A percentile compares a stretch with the other conserved stretches of the same genome.
phyloP scores from a whole-genome alignment of 2,797 vertebrate genomes.

The Catharus ustulatus region DNA sequence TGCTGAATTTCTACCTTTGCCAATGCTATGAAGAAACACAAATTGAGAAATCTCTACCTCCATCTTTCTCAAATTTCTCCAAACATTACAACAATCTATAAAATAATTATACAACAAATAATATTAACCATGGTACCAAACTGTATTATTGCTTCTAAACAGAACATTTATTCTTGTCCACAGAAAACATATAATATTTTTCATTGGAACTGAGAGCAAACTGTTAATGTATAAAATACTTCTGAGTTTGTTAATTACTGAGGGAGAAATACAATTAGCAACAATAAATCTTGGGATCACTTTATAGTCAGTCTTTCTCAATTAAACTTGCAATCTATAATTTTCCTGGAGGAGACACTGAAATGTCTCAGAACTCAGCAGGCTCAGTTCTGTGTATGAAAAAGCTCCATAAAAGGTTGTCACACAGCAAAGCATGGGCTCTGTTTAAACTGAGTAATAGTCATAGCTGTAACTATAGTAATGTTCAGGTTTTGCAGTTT shows the following conservation, averaged over 20 bases:
- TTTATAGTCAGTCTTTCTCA: slow-evolving; percentile 45
- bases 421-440: not conserved
- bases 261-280: slow-evolving; percentile 33
- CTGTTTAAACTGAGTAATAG: not conserved
- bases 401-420: slow-evolving; percentile 22
- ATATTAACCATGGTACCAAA: not conserved
- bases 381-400: slow-evolving; percentile 11
- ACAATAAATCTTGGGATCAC: slow-evolving; percentile 41
- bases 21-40: not conserved
- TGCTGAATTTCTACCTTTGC: not conserved
- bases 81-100: not conserved
- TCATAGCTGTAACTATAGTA: not conserved
- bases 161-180: not conserved
- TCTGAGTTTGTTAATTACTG: slow-evolving; percentile 30
- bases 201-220: not conserved
- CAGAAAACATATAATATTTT: not conserved
- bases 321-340: slow-evolving; percentile 33
- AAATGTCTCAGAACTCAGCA: slow-evolving; percentile 29
- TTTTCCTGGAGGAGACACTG: slow-evolving; percentile 35
- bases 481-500: not conserved
- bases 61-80: not conserved
- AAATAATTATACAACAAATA: not conserved
- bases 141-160: not conserved
- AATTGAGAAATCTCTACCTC: not conserved
- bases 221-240: slow-evolving; percentile 18